phyloP scores from a whole-genome alignment of 2,797 vertebrate genomes.

The Clarias pachynema region DNA sequence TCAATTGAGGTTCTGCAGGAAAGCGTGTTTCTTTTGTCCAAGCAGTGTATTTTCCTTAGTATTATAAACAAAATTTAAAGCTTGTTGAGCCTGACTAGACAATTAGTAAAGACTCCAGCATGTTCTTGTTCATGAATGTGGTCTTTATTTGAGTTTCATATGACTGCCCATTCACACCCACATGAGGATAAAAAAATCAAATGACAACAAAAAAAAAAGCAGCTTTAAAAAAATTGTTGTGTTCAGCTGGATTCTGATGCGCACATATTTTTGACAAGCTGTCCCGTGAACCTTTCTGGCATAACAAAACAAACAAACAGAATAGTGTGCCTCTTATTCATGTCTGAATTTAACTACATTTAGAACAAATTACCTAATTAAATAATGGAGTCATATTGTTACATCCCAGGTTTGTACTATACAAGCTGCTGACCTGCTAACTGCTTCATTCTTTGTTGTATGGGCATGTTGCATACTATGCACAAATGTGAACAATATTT shows the following conservation, averaged over 20 bases:
- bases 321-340: neutral
- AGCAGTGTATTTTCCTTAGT: no score
- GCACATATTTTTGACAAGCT: neutral
- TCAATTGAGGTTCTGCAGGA: no score
- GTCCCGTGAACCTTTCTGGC: neutral
- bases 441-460: neutral
- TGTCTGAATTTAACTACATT: neutral
- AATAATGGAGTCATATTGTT: neutral
- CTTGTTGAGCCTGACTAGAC: neutral
- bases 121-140: neutral
- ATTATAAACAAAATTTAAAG: neutral
- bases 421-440: neutral
- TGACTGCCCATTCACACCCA: neutral
- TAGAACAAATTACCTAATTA: neutral
- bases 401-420: neutral
- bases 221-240: no score
- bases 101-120: neutral
- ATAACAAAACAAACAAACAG: neutral
- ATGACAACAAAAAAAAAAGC: no score
- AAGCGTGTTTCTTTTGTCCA: no score
- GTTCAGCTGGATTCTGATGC: neutral
- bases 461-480: neutral
- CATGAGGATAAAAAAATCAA: neutral
- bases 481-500: conserved; percentile 7
- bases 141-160: conserved; percentile 1